phyloP scores from a whole-genome alignment of 2,888 invertebrate species.

The Thymelicus lineola region DNA sequence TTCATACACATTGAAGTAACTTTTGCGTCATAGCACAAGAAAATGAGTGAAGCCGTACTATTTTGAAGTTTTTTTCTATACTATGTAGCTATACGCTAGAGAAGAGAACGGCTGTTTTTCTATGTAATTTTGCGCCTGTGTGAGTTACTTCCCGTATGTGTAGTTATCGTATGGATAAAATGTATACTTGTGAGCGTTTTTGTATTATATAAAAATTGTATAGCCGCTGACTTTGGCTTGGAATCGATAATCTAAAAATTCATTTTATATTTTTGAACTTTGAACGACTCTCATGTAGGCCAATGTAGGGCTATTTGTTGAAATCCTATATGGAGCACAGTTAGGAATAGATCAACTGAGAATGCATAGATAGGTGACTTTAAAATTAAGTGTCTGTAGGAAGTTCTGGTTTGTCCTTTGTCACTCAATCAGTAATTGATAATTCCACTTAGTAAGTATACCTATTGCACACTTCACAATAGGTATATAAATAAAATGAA shows the following conservation, averaged over 20 bases:
- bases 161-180: conserved; percentile 63
- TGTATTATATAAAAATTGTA: conserved; percentile 78
- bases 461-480: no score
- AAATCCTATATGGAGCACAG: conserved; percentile 27
- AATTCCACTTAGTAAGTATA: no score
- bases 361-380: background rate
- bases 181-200: conserved; percentile 61
- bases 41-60: conserved; percentile 77
- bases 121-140: conserved; percentile 73
- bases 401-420: no score
- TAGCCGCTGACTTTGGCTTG: conserved; percentile 62
- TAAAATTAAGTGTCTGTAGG: background rate
- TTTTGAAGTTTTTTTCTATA: conserved; percentile 83
- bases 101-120: conserved; percentile 79
- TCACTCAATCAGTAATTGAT: no score
- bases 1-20: conserved; percentile 65
- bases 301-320: conserved; percentile 36
- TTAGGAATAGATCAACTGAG: background rate
- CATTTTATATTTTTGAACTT: conserved; percentile 71
- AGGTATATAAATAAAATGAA: no score
- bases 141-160: conserved; percentile 77
- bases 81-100: conserved; percentile 68
- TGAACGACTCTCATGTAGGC: conserved; percentile 53
- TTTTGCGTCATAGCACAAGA: conserved; percentile 61
- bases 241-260: conserved; percentile 81